Evolutionary conservation across 2,113 vertebrate genomes (phyloP), one percentile per base, ranked within the genome.

Genomic region (Morone saxatilis): DNA sequence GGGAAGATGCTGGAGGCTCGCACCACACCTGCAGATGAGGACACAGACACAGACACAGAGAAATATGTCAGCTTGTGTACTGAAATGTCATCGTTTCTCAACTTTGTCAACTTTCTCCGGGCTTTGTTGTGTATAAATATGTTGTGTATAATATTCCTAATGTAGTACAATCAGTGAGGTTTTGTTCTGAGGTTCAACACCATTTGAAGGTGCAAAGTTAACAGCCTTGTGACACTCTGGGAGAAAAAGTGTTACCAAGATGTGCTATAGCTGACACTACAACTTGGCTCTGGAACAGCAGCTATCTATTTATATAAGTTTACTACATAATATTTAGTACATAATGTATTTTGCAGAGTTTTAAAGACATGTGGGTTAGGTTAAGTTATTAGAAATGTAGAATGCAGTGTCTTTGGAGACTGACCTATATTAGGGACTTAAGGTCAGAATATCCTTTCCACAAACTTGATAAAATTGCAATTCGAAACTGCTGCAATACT

Each of bases 1-100:
- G 98, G 98, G 92, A 98, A 99, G 93, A 99, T 97, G 91, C 97
- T 98, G 88, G 98, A 98, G 72, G 98, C 98, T 53, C 98, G 96
- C 56, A 99, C 97, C 74, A 99, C 97, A 80, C 98, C 98, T 99
- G 92, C n/a, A 53, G 9, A 69, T 0, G 40, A 17, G 5, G 16
- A 77, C 56, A 76, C 10, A 19, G 31, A 31, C 16, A 13, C 25
- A 25, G 25, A 25, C 25, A 25, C 25, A 25, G 25, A 25, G 5
- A 0, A 12, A 25, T 0, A 50, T 4, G 1, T 87, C 41, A 43
- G 2, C 7, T 1, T n/a, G 13, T 36, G 40, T 12, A 6, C 38
- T 53, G 51, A 67, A 40, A 22, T 8, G 17, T 31, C 31, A 31
- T 31, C 31, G 43, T 10, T 53, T 53, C 4, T 25, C 60, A 41